Conservation (phyloP, 2,888 invertebrate genomes). For the Syrista parreyssii region DNA sequence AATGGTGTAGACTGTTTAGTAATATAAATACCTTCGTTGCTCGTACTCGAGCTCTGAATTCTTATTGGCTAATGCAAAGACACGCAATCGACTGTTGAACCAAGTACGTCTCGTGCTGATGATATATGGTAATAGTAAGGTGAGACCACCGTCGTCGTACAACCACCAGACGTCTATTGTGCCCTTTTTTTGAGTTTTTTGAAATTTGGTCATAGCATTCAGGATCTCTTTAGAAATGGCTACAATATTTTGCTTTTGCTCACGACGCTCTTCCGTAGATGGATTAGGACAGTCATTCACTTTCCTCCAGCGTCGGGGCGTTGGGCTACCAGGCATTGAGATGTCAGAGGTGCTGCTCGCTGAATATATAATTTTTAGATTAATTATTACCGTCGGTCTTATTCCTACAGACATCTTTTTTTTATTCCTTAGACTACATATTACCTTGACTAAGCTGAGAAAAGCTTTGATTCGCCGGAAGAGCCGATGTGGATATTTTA, state of each 20-base stretch:
- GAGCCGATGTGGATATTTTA: constrained; percentile 70
- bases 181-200: constrained; percentile 81
- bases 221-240: constrained; percentile 51
- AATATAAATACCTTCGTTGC: constrained; percentile 35
- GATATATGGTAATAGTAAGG: constrained; percentile 87
- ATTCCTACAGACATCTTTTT: not conserved
- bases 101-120: constrained; percentile 83
- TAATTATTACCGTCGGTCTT: constrained; percentile 35
- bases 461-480: constrained; percentile 74
- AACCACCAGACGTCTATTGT: constrained; percentile 97
- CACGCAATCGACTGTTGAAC: constrained; percentile 81
- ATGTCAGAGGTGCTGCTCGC: constrained; percentile 63
- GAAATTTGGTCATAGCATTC: constrained; percentile 79
- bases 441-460: constrained; percentile 74
- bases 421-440: not conserved
- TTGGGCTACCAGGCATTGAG: constrained; percentile 57
- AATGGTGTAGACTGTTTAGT: not conserved
- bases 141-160: constrained; percentile 91
- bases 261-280: constrained; percentile 41
- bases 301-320: constrained; percentile 57
- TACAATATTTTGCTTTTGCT: not conserved
- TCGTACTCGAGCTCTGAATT: constrained; percentile 85
- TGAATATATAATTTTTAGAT: constrained; percentile 61
- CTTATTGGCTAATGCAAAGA: constrained; percentile 85
- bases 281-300: constrained; percentile 51